These are phyloP conservation scores for Phenganax subtilis DNA, from an alignment of 92 coral and sea anemone species.

Conservation along the genomic window DNA sequence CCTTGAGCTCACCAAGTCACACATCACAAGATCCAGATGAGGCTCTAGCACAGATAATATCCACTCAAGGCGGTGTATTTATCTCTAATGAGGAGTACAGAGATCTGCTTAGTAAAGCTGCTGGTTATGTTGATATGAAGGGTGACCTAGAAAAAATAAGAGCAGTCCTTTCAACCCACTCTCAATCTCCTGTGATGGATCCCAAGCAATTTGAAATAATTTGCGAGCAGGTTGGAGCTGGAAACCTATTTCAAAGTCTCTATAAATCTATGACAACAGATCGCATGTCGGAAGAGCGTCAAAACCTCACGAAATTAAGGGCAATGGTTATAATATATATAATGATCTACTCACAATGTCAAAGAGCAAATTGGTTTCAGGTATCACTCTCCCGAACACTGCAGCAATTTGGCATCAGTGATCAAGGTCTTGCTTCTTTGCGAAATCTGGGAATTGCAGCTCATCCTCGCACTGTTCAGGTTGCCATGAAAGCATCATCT, in stretches of 20 bases:
- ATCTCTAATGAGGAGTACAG: background rate
- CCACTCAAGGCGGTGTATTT: background rate
- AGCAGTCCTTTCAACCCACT: background rate
- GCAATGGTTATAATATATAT: background rate
- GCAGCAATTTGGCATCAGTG: slow-evolving; percentile 17
- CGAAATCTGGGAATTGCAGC: slow-evolving; percentile 9
- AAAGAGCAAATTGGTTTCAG: slow-evolving; percentile 8
- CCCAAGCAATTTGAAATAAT: background rate
- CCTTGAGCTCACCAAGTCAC: slow-evolving; percentile 1
- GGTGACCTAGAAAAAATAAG: slow-evolving; percentile 1
- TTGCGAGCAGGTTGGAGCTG: background rate
- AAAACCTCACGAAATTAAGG: background rate
- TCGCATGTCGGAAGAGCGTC: background rate
- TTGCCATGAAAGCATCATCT: background rate
- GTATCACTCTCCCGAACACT: slow-evolving; percentile 1
- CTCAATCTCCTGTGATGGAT: background rate
- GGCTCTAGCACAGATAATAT: background rate
- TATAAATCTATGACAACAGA: background rate
- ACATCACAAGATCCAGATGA: background rate
- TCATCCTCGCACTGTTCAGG: background rate
- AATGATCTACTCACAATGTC: background rate
- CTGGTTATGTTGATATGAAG: background rate
- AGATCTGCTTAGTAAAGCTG: background rate
- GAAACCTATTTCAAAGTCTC: background rate
- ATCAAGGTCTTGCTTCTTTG: background rate